Conservation (phyloP, 2,888 invertebrate species). For the Leptinotarsa tumamoca region DNA sequence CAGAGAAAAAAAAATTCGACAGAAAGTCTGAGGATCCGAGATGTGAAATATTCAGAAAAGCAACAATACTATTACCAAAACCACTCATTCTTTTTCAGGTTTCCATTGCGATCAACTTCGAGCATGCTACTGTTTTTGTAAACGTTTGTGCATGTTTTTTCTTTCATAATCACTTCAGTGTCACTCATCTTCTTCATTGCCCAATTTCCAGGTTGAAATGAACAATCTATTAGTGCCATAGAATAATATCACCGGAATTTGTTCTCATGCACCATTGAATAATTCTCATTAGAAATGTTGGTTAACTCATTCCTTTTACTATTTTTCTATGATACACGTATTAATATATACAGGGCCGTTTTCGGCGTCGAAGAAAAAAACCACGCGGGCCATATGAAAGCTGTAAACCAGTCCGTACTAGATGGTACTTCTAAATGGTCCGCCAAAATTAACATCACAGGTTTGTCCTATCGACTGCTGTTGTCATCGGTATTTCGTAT, state of each 20-base stretch:
- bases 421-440: conserved; percentile 99
- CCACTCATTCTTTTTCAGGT: conserved; percentile 3
- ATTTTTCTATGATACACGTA: conserved; percentile 36
- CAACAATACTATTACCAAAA: background rate
- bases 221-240: conserved; percentile 10
- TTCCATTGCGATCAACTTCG: background rate
- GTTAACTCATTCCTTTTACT: conserved; percentile 3
- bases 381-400: conserved; percentile 96
- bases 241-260: background rate
- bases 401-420: conserved; percentile 97
- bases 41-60: background rate
- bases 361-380: conserved; percentile 95
- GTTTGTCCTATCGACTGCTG: conserved; percentile 75
- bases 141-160: conserved; percentile 10
- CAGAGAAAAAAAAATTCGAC: background rate
- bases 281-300: background rate
- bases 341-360: conserved; percentile 79
- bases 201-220: background rate
- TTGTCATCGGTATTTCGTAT: conserved; percentile 7
- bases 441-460: conserved; percentile 99
- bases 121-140: conserved; percentile 1
- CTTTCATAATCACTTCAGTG: background rate
- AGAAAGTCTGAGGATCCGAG: background rate
- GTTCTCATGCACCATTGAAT: background rate
- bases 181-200: background rate